These are phyloP conservation scores for Anoplopoma fimbria DNA, from an alignment of 2,113 vertebrate genomes.

Conservation along the genomic window DNA sequence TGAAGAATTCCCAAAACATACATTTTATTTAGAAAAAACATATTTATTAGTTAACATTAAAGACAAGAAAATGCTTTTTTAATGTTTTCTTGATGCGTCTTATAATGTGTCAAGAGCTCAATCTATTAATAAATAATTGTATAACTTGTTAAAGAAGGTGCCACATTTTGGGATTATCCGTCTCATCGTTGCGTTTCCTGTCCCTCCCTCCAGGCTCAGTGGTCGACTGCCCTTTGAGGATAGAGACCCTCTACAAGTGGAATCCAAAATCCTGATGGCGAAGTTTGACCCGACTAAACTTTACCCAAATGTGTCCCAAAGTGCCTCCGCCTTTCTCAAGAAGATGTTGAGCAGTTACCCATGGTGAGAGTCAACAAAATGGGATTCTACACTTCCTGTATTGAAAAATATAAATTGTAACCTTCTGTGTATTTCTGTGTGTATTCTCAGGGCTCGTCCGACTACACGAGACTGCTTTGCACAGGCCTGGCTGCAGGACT, in stretches of 20 bases:
- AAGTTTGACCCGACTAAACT: slow-evolving; percentile 92
- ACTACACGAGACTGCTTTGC: slow-evolving; percentile 91
- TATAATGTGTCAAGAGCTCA: background rate
- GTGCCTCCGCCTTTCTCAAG: slow-evolving; percentile 92
- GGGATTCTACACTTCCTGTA: background rate
- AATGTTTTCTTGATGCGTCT: background rate
- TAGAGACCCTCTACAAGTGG: slow-evolving; percentile 85
- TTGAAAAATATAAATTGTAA: background rate
- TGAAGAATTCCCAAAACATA: too few relatives aligned
- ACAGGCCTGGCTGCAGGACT: slow-evolving; percentile 95
- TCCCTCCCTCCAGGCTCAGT: slow-evolving; percentile 87
- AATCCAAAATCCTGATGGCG: slow-evolving; percentile 90
- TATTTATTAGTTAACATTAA: background rate
- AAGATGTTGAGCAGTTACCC: slow-evolving; percentile 93
- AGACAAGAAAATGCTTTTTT: background rate
- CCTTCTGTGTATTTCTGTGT: background rate
- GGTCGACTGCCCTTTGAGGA: slow-evolving; percentile 92
- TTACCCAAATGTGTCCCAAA: slow-evolving; percentile 95
- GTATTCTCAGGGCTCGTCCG: slow-evolving; percentile 88
- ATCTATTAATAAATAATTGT: too few relatives aligned
- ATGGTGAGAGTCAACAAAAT: slow-evolving; percentile 85
- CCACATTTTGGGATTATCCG: background rate
- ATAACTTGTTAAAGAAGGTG: too few relatives aligned
- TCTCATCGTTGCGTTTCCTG: background rate
- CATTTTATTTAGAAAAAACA: too few relatives aligned